Conservation (phyloP, 2,797 vertebrate genomes). For the Chelonia mydas region DNA sequence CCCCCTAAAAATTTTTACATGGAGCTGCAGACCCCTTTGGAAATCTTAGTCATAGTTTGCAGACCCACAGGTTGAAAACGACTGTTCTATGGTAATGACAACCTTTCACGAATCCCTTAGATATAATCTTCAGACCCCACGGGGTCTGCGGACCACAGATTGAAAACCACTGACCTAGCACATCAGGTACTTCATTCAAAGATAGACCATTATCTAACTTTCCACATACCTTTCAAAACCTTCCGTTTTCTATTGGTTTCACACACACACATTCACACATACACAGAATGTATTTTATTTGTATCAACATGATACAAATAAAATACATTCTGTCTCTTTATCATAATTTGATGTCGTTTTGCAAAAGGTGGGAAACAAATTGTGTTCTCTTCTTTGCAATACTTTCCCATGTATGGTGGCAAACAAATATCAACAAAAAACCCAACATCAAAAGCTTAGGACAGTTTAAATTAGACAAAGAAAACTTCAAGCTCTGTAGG, state of each 20-base stretch:
- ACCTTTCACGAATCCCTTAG: too few species aligned
- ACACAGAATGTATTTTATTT: too few species aligned
- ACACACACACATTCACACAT: not conserved
- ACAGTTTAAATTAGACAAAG: not conserved
- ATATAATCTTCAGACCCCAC: too few species aligned
- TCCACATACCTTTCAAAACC: not conserved
- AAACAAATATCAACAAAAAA: not conserved
- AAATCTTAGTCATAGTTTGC: too few species aligned
- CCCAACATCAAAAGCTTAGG: not conserved
- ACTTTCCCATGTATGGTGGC: accelerated
- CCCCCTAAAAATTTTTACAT: too few species aligned
- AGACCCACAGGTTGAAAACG: too few species aligned
- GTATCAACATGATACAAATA: not conserved
- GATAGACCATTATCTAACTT: not conserved
- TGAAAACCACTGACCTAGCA: too few species aligned
- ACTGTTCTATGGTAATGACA: too few species aligned
- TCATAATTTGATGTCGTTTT: not conserved
- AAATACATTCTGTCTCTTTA: not conserved
- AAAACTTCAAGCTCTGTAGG: accelerated
- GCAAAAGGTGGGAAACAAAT: not conserved
- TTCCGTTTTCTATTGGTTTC: not conserved
- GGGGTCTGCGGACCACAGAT: too few species aligned
- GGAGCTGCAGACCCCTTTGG: too few species aligned
- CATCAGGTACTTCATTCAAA: not conserved
- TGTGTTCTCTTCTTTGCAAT: not conserved